These are phyloP conservation scores for Trichonephila clavipes DNA, from an alignment of 1,140 invertebrate genomes.

Conservation along the genomic window DNA sequence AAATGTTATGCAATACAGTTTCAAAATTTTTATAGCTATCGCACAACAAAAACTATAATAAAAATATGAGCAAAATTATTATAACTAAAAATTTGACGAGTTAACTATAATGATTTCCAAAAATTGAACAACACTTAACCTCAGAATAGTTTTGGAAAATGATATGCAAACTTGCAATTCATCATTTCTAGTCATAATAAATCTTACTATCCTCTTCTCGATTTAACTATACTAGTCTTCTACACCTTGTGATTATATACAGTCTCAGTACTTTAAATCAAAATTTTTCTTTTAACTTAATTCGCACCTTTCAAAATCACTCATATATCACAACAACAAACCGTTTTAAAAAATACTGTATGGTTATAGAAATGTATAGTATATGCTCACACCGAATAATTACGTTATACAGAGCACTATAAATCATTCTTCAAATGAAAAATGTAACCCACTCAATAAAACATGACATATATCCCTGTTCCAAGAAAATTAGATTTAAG, in stretches of 20 bases:
- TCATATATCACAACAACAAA: not conserved
- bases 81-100: not conserved
- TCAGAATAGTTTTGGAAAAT: not conserved
- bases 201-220: not conserved
- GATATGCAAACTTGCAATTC: not conserved
- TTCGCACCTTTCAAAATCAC: not conserved
- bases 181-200: not conserved
- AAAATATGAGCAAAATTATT: not conserved
- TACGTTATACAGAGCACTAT: not conserved
- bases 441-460: too few relatives aligned
- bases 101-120: not conserved
- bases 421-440: too few relatives aligned
- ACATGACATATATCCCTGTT: too few relatives aligned
- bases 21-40: too few relatives aligned
- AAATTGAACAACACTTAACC: not conserved
- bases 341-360: not conserved
- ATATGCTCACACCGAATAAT: not conserved
- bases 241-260: not conserved
- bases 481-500: too few relatives aligned
- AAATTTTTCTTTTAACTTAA: not conserved
- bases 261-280: not conserved
- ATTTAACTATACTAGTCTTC: too few relatives aligned
- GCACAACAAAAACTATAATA: too few relatives aligned
- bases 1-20: too few relatives aligned
- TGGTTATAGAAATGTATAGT: not conserved